Evolutionary conservation across 2,888 invertebrate genomes (phyloP).

Genomic region (Saturnia japonica): DNA sequence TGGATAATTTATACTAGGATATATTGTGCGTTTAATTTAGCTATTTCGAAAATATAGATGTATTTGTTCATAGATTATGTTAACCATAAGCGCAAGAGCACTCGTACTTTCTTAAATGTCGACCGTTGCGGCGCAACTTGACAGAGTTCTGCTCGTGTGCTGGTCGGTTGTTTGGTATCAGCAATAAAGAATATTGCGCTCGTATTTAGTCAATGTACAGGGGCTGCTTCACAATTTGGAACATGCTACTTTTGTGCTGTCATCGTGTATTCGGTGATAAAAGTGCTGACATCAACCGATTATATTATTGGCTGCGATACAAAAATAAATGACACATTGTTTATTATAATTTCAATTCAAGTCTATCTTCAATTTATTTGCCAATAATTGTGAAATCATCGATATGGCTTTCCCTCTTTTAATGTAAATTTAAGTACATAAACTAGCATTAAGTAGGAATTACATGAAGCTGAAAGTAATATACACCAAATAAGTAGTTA

Average conservation of each 20-base stretch:
- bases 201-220: conserved; percentile 16
- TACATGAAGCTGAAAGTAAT: no score
- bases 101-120: conserved; percentile 40
- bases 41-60: conserved; percentile 38
- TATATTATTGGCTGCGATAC: background rate
- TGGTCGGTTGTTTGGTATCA: conserved; percentile 43
- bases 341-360: background rate
- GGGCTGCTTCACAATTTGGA: conserved; percentile 10
- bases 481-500: no score
- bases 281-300: background rate
- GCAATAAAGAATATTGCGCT: conserved; percentile 16
- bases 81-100: conserved; percentile 34
- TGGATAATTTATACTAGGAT: background rate
- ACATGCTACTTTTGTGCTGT: background rate
- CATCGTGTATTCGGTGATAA: background rate
- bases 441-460: no score
- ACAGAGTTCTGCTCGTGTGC: conserved; percentile 47
- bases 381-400: no score
- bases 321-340: background rate
- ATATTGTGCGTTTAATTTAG: conserved; percentile 33
- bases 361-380: background rate
- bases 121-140: conserved; percentile 38
- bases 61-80: conserved; percentile 38
- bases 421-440: no score
- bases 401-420: no score